Evolutionary conservation across 2,113 vertebrate species (phyloP), one percentile per base, ranked within the genome.

Genomic region (Zosterops borbonicus): DNA sequence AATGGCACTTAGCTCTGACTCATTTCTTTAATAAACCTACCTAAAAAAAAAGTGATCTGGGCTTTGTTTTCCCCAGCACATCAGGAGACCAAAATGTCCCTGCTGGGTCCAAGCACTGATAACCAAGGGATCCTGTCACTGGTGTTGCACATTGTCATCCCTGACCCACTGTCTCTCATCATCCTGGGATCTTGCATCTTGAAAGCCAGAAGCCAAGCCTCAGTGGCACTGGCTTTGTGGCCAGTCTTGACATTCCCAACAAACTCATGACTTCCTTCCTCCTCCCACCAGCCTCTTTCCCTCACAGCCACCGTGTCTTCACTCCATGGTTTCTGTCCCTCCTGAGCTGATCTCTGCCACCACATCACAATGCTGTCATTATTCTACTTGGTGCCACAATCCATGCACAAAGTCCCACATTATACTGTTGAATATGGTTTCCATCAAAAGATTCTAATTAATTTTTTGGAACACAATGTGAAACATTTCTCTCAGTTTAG

Each of bases 261-360:
- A 65, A 78, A 62, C 2, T 49, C n/a, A 23, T 1, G 0, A 0
- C 1, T 55, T 28, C 6, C 11, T 31, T 52, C 20, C 18, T 65
- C 13, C 21, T 71, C 77, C 11, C 5, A 0, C 8, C 59, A 60
- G 27, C 14, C 60, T n/a, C 24, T 31, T 67, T 65, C 24, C 28
- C 65, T 81, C 0, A 0, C 52, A 65, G 22, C 14, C 77, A 14
- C 6, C 0, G 0, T 42, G 42, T 28, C 37, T 52, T 64, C 14
- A 3, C 17, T 71, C 35, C 9, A 3, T 1, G 2, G 9, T 29
- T 3, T 1, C 33, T 67, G 62, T 31, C 56, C 44, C 12, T 41
- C 82, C 77, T 75, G 35, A 91, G 35, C 39, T 81, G 64, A 47
- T 87, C 24, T 29, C 16, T 89, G 64, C 31, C 59, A 84, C 37